phyloP scores from a whole-genome alignment of 2,888 invertebrate genomes.

The Reticulitermes lucifugus region DNA sequence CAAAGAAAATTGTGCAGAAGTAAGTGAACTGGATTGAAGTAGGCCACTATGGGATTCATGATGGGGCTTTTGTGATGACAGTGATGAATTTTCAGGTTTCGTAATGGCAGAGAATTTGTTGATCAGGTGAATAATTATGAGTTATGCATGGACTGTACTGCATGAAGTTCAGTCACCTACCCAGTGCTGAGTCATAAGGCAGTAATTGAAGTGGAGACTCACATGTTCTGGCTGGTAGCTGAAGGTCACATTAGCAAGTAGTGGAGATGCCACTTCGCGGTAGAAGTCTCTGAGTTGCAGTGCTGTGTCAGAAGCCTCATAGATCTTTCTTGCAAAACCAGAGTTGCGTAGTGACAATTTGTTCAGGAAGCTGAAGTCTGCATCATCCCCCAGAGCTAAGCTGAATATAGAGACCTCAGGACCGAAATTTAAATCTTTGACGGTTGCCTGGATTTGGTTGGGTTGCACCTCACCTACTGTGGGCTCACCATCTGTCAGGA shows the following conservation, averaged over 20 bases:
- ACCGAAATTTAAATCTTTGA: slow-evolving; percentile 66
- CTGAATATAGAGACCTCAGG: slow-evolving; percentile 69
- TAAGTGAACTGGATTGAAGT: too few species aligned
- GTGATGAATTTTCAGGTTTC: too few species aligned
- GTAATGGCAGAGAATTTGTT: too few species aligned
- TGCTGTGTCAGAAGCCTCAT: slow-evolving; percentile 76
- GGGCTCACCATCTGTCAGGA: slow-evolving; percentile 76
- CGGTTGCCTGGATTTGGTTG: slow-evolving; percentile 66
- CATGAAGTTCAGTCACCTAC: too few species aligned
- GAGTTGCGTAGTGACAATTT: slow-evolving; percentile 73
- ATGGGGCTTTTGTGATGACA: too few species aligned
- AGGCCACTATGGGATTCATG: too few species aligned
- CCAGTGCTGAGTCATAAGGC: background rate
- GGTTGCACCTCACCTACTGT: slow-evolving; percentile 67
- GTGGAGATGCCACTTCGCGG: slow-evolving; percentile 75
- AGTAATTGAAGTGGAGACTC: background rate
- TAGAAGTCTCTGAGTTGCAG: slow-evolving; percentile 76
- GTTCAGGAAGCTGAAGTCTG: slow-evolving; percentile 75
- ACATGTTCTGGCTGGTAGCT: slow-evolving; percentile 71
- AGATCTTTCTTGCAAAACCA: slow-evolving; percentile 78
- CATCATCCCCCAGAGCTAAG: slow-evolving; percentile 78
- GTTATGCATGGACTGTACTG: too few species aligned
- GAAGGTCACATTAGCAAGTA: slow-evolving; percentile 74
- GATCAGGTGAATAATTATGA: too few species aligned
- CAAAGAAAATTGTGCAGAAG: too few species aligned